A percentile compares a stretch with the other conserved stretches of the same genome.
Conservation (phyloP, 2,113 vertebrate genomes). For the Ophthalmolycus amberensis region DNA sequence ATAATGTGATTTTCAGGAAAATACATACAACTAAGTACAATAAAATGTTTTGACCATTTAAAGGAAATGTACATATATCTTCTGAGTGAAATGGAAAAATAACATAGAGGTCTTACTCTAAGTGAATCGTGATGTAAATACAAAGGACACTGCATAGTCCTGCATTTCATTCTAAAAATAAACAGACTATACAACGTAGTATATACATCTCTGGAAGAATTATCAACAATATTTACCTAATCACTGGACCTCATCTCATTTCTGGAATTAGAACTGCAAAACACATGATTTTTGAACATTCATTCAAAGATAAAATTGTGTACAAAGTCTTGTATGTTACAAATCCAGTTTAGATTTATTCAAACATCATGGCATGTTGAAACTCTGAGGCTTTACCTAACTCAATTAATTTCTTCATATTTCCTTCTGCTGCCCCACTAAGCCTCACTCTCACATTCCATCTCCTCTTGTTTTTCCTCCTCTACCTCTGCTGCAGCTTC, state of each 20-base stretch:
- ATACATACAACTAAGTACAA: slow-evolving; percentile 54
- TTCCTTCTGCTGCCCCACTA: not conserved
- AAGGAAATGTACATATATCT: slow-evolving; percentile 56
- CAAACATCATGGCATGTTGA: not conserved
- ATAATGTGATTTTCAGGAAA: slow-evolving; percentile 56
- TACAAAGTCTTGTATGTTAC: slow-evolving; percentile 15
- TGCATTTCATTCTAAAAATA: slow-evolving; percentile 59
- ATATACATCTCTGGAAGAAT: slow-evolving; percentile 27
- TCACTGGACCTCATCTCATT: not conserved
- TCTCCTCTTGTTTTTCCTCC: slow-evolving; percentile 40
- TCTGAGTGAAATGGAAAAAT: slow-evolving; percentile 50
- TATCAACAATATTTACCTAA: slow-evolving; percentile 27
- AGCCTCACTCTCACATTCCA: slow-evolving; percentile 65
- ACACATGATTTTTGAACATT: slow-evolving; percentile 13
- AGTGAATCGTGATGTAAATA: slow-evolving; percentile 33
- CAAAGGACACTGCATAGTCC: slow-evolving; percentile 22
- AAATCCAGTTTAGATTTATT: slow-evolving; percentile 19
- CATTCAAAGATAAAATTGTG: not conserved
- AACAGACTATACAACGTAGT: slow-evolving; percentile 49
- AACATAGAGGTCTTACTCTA: slow-evolving; percentile 20
- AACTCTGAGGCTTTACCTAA: not conserved
- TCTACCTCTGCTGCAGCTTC: slow-evolving; percentile 38
- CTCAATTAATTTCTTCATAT: not conserved
- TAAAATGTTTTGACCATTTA: slow-evolving; percentile 55
- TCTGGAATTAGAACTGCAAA: not conserved